Base-by-base conservation (phyloP, 1,140 invertebrate genomes). In the Trachymyrmex cornetzi region DNA sequence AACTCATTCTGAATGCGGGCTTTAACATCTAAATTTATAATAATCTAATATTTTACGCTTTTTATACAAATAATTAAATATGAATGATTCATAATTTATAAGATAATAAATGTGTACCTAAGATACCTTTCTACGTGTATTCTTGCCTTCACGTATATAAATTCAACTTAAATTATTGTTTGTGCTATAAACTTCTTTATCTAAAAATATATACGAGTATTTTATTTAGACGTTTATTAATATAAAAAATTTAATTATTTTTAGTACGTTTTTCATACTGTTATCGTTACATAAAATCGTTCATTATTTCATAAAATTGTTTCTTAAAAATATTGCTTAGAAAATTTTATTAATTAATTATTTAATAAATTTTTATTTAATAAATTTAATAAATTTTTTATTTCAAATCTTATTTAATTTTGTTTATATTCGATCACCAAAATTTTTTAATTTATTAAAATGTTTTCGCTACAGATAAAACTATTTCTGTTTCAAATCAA, bases 191-290 rank as follows among this genome's bases (percentile, higher is more conserved):
- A 66, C 12, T 66, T 66, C 30, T 38, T 64, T 11, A 44, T 44
- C 38, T 44, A 44, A 44, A 11, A 44, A 44, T 44, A 44, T 44
- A 3, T 64, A 19, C 1, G 7, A 63, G 34, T 66, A 66, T 11
- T 22, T 66, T 38, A 34, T 64, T 63, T n/a, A 2, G n/a, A 67
- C 9, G 34, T 67, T 67, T 22, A 67, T 67, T n/a, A 22, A 38
- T 38, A 67, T 71, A 53, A 71, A 0, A 71, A 14, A 71, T 71
- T 72, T 72, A 30, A 74, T 19, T 14, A 34, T n/a, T 74, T 74
- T 30, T 3, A 19, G 4, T 30, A 50, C 11, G 24, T 27, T 50
- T 71, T 71, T 44, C 24, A 50, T 50, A 50, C 5, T 50, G 2
- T 27, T 71, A 48, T 24, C 1, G 1, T 50, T 50, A 14, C 0